A percentile compares a stretch with the other conserved stretches of the same genome.
Conservation (phyloP, 2,797 vertebrate species). For the Rhinoraja longicauda region DNA sequence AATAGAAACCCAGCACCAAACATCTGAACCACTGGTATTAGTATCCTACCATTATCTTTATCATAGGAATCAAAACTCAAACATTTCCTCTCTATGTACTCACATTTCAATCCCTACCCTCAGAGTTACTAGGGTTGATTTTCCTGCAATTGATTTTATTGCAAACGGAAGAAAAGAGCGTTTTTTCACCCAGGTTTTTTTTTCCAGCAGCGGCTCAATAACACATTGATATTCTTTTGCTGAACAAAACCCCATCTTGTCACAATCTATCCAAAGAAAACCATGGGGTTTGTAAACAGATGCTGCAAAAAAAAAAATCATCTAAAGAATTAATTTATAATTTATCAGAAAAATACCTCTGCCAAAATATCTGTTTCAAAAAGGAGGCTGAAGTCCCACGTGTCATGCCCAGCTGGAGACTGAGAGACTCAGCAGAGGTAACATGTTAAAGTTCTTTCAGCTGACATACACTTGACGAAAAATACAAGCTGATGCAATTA, state of each 20-base stretch:
- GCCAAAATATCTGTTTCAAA: not conserved
- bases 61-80: not conserved
- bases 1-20: not conserved
- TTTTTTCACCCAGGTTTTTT: not conserved
- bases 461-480: not conserved
- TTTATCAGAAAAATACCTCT: not conserved
- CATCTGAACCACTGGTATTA: not conserved
- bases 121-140: not conserved
- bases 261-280: not conserved
- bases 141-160: not conserved
- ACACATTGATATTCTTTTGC: not conserved
- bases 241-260: not conserved
- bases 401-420: conserved; percentile 8
- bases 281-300: not conserved
- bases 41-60: not conserved
- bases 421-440: not conserved
- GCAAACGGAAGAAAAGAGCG: not conserved
- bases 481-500: not conserved
- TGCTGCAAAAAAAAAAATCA: not conserved
- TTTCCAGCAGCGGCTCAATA: not conserved
- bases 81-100: not conserved
- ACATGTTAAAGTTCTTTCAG: not conserved
- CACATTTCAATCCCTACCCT: not conserved
- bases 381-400: not conserved
- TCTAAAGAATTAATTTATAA: conserved; percentile 16